Evolutionary conservation across 2,888 invertebrate species (phyloP), one percentile per base, ranked within the genome.

Genomic region (Aphodius granarius): DNA sequence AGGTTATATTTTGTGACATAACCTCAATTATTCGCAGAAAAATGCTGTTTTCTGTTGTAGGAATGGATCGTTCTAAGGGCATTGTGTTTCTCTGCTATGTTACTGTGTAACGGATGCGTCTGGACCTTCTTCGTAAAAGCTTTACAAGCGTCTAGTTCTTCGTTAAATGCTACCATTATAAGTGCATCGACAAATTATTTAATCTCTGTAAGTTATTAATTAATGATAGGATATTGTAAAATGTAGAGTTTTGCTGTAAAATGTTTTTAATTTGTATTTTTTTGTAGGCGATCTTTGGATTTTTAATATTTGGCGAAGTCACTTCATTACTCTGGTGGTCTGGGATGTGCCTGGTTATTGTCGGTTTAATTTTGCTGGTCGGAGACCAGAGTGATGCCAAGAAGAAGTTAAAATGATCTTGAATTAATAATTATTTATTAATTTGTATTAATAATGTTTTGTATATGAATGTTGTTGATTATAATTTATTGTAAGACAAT

Each of bases 231-330:
- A 22, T 63, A 73, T n/a, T n/a, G n/a, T n/a, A n/a, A n/a, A n/a
- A n/a, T n/a, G n/a, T n/a, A n/a, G n/a, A n/a, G n/a, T n/a, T 19
- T 22, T 22, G 63, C 63, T 66, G 79, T 65, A 77, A 63, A 73
- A 66, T 75, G 80, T 78, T 13, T 78, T 77, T 77, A 65, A 62
- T 71, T 70, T 19, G 17, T 64, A 23, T 64, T 23, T 66, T 66
- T 83, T 87, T 87, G 63, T 87, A 95, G 96, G 95, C 94, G 66
- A 76, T 94, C 63, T 87, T 93, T 74, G 95, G 95, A 3, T 88
- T 90, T 73, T 76, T 92, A 5, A 81, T 95, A 65, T 95, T 95
- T 86, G 89, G 89, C 18, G 96, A 96, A 86, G 87, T 89, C 0
- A 90, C 94, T 0, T 91, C 94, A 0, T 71, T 91, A 5, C 84